Conservation (phyloP, 2,113 vertebrate genomes). For the Cyanoliseus patagonus region DNA sequence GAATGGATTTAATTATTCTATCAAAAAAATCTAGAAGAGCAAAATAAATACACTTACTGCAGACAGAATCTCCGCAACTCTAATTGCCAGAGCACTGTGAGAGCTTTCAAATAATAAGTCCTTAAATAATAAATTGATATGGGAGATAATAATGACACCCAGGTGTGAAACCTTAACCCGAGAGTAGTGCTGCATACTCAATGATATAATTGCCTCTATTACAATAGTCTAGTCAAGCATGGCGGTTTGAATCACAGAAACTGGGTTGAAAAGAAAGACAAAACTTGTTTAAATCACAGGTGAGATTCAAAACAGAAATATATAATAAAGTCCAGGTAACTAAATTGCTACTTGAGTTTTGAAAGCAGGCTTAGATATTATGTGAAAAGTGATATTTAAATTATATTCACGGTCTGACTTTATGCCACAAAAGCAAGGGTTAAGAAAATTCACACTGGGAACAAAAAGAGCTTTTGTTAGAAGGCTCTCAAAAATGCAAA, state of each 20-base stretch:
- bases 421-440: constrained; percentile 39
- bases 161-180: constrained; percentile 77
- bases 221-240: constrained; percentile 65
- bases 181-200: constrained; percentile 53
- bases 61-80: constrained; percentile 55
- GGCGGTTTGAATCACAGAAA: constrained; percentile 64
- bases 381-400: constrained; percentile 52
- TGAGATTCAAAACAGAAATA: constrained; percentile 43
- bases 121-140: constrained; percentile 80
- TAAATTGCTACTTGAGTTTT: constrained; percentile 64
- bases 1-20: constrained; percentile 71
- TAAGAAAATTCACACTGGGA: constrained; percentile 29
- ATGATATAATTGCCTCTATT: constrained; percentile 76
- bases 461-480: not conserved
- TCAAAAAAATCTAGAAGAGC: constrained; percentile 65
- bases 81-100: constrained; percentile 71
- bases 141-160: constrained; percentile 77
- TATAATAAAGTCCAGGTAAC: constrained; percentile 62
- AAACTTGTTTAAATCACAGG: constrained; percentile 56
- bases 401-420: not conserved
- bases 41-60: constrained; percentile 75
- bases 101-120: constrained; percentile 76
- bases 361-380: constrained; percentile 52
- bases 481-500: not conserved
- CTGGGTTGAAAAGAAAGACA: constrained; percentile 62